These are phyloP conservation scores for Clostera curtula DNA, from an alignment of 2,888 invertebrate genomes.

Conservation along the genomic window DNA sequence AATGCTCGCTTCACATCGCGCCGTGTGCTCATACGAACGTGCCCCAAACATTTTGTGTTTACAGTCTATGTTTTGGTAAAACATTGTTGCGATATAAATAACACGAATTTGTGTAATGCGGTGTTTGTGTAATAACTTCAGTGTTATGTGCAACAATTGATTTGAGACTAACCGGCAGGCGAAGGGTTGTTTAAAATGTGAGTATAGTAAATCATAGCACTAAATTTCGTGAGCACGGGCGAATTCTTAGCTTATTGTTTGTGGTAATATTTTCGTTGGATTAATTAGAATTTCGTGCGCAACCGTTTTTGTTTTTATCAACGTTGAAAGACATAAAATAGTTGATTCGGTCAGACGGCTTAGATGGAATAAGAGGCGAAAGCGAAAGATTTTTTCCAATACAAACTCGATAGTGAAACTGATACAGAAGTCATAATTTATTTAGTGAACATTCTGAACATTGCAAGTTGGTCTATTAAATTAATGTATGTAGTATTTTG, in stretches of 20 bases:
- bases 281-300: no score
- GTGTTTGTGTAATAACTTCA: conserved; percentile 27
- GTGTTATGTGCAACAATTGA: conserved; percentile 23
- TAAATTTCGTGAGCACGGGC: conserved; percentile 1
- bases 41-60: conserved; percentile 15
- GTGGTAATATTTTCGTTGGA: conserved; percentile 5
- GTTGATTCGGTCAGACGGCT: no score
- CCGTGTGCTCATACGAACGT: conserved; percentile 26
- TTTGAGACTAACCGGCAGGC: conserved; percentile 23
- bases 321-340: no score
- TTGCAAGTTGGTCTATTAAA: no score
- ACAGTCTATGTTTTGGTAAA: conserved; percentile 43
- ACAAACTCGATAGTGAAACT: no score
- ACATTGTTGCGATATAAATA: conserved; percentile 53
- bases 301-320: no score
- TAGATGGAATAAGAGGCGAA: no score
- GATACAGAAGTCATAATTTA: no score
- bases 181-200: conserved; percentile 26
- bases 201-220: conserved; percentile 16
- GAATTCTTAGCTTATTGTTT: no score
- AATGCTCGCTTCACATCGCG: conserved; percentile 35
- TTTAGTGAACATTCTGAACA: no score
- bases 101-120: conserved; percentile 42
- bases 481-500: no score
- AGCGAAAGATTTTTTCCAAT: no score